These are phyloP conservation scores for Crossocerus cetratus DNA, from an alignment of 2,888 invertebrate species.

Conservation along the genomic window DNA sequence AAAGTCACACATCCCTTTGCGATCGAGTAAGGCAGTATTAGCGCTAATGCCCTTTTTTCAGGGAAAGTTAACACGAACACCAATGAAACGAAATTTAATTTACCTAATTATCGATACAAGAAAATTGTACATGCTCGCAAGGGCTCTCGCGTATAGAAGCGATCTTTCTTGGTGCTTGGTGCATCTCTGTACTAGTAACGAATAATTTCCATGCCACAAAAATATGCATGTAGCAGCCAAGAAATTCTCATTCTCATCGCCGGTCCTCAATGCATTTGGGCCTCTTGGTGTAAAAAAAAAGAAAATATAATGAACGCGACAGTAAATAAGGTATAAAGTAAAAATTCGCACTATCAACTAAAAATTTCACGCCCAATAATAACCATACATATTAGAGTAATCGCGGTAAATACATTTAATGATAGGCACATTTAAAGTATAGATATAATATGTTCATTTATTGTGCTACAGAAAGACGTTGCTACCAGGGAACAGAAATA, in stretches of 20 bases:
- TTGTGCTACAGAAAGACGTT: constrained; percentile 70
- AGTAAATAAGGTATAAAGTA: constrained; percentile 32
- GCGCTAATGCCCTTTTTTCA: constrained; percentile 51
- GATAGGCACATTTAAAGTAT: constrained; percentile 75
- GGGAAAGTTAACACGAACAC: constrained; percentile 14
- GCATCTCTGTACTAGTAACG: constrained; percentile 14
- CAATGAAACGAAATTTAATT: constrained; percentile 13
- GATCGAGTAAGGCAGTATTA: constrained; percentile 50
- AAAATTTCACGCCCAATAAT: constrained; percentile 52
- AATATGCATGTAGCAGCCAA: constrained; percentile 38
- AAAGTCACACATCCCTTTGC: constrained; percentile 42
- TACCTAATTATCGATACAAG: constrained; percentile 10
- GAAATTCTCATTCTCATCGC: constrained; percentile 28
- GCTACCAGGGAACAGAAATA: constrained; percentile 73
- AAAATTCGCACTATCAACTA: constrained; percentile 53
- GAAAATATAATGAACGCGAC: constrained; percentile 16
- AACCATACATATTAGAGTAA: constrained; percentile 56
- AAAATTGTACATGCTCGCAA: constrained; percentile 20
- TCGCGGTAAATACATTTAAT: constrained; percentile 71
- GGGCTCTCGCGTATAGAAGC: constrained; percentile 7
- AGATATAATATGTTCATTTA: constrained; percentile 64
- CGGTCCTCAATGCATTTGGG: constrained; percentile 1
- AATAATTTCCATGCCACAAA: constrained; percentile 25
- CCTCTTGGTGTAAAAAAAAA: constrained; percentile 26
- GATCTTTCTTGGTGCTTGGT: constrained; percentile 30